Evolutionary conservation across 35 echinoderm and acorn worm genomes (phyloP), one percentile per base, ranked within the genome.

Genomic region (Heliocidaris tuberculata): DNA sequence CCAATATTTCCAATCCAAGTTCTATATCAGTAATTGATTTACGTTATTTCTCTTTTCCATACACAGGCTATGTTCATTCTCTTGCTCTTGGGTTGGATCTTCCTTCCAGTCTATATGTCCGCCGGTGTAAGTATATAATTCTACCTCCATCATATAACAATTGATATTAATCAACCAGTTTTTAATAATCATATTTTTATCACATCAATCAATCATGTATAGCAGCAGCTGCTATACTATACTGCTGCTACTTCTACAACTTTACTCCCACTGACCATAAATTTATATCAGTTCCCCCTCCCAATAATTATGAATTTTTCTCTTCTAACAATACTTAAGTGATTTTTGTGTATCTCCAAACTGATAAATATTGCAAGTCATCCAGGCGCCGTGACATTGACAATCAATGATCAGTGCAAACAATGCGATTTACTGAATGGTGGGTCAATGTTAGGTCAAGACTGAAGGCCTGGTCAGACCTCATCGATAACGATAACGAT

Each of bases 51-150:
- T 7, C 87, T 89, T 24, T 89, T 24, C 8, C 16, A 47, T 47
- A 13, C 31, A 89, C 95, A 99, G 98, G 98, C 98, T 17, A 99
- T 99, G 98, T 95, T 97, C 48, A 95, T 97, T 78, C 92, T 97
- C 32, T 35, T 97, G 85, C 96, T 97, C 9, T 93, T 99, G 3
- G 98, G 98, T 31, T 99, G 98, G 98, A 95, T 97, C 78, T 99
- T 99, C 78, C 86, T 99, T 42, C 98, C 98, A 7, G 98, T 99
- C 9, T 99, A 99, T 87, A 97, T 99, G 50, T 94, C 98, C 10
- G 94, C 98, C 8, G 97, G 97, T 70, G 98, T 99, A 97, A 96
- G 98, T 95, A 59, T 56, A 88, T 88, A 0, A 89, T 89, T 87
- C 9, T 21, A 15, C 19, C 19, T 15, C 59, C 19, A 60, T 60